Conservation (phyloP, 2,888 invertebrate genomes). For the Campopleginae sp. region DNA sequence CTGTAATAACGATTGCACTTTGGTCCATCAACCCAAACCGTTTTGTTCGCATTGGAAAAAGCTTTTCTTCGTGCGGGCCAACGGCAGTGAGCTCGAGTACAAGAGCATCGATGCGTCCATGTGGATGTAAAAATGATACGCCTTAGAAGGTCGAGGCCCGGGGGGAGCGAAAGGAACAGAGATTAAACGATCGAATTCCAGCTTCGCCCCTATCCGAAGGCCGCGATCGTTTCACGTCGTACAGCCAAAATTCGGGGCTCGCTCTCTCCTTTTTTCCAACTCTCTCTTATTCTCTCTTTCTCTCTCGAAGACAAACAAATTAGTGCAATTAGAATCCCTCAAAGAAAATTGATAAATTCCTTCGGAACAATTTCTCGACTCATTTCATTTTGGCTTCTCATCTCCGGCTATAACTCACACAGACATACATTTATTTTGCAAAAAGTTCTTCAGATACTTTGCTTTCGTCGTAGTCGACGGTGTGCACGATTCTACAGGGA, state of each 20-base stretch:
- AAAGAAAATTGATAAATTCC: slow-evolving; percentile 85
- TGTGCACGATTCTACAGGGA: slow-evolving; percentile 35
- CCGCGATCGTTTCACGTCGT: slow-evolving; percentile 29
- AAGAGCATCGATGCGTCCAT: neutral
- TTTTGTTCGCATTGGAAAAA: neutral
- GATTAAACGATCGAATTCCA: slow-evolving; percentile 83
- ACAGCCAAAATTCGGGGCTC: slow-evolving; percentile 10
- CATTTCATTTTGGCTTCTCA: slow-evolving; percentile 79
- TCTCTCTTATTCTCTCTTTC: slow-evolving; percentile 30
- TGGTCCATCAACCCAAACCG: neutral
- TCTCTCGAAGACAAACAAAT: slow-evolving; percentile 81
- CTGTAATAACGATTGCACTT: neutral
- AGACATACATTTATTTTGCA: slow-evolving; percentile 7
- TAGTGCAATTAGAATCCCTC: slow-evolving; percentile 84
- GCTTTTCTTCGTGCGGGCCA: neutral
- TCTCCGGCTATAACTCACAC: slow-evolving; percentile 32
- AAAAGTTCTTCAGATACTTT: slow-evolving; percentile 28
- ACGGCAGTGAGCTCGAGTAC: neutral
- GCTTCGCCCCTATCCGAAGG: slow-evolving; percentile 64
- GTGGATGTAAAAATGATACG: slow-evolving; percentile 25
- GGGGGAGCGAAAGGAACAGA: slow-evolving; percentile 69
- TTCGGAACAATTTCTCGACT: slow-evolving; percentile 83
- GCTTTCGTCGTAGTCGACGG: slow-evolving; percentile 49
- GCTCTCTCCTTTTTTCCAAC: slow-evolving; percentile 1
- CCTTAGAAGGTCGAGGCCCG: neutral